phyloP scores from a whole-genome alignment of 2,113 vertebrate genomes.

The Cyprinodon tularosa region DNA sequence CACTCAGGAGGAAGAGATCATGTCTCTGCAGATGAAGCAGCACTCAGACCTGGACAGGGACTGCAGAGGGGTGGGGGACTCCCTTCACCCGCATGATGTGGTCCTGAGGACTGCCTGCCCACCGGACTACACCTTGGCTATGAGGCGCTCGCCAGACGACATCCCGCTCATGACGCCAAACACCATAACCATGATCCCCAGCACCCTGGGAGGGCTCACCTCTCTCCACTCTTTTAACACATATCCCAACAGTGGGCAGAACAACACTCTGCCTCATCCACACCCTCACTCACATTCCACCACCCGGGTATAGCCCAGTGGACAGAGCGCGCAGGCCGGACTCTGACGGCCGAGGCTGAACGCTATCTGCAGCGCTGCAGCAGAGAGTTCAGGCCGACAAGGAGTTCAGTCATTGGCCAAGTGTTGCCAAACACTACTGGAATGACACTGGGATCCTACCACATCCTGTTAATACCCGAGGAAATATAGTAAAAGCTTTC shows the following conservation, averaged over 20 bases:
- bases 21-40: slow-evolving; percentile 99
- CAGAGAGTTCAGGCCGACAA: slow-evolving; percentile 45
- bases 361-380: slow-evolving; percentile 34
- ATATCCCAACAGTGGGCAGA: slow-evolving; percentile 96
- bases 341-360: slow-evolving; percentile 47
- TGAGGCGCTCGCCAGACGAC: slow-evolving; percentile 98
- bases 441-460: slow-evolving; percentile 49
- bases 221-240: slow-evolving; percentile 96
- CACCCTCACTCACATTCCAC: slow-evolving; percentile 99
- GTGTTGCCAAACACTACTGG: slow-evolving; percentile 49
- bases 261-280: slow-evolving; percentile 94
- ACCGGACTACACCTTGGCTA: slow-evolving; percentile 98
- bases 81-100: slow-evolving; percentile 95
- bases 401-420: slow-evolving; percentile 48
- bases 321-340: slow-evolving; percentile 38
- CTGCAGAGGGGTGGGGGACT: slow-evolving; percentile 83
- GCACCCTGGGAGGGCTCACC: slow-evolving; percentile 94
- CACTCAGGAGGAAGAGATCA: slow-evolving; percentile 98
- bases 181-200: slow-evolving; percentile 99
- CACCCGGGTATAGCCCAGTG: slow-evolving; percentile 97
- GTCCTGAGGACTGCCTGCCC: slow-evolving; percentile 97
- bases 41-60: slow-evolving; percentile 97
- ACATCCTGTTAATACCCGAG: slow-evolving; percentile 61
- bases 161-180: slow-evolving; percentile 99
- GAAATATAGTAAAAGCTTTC: slow-evolving; percentile 59